Evolutionary conservation across 2,888 invertebrate genomes (phyloP).

Genomic region (Eupithecia dodoneata): DNA sequence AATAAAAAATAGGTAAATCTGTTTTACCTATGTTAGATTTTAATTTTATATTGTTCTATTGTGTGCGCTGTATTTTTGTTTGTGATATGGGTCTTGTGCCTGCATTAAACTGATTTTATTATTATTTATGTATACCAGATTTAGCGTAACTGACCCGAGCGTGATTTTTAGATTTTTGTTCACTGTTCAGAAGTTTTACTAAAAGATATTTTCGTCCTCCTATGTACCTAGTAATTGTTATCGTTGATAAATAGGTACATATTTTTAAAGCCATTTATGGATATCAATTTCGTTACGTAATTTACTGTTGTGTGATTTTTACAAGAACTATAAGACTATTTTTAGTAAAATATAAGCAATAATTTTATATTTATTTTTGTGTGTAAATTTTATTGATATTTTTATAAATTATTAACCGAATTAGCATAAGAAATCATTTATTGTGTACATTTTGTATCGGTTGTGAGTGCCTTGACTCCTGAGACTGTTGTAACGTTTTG

Average conservation of each 20-base stretch:
- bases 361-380: constrained; percentile 27
- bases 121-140: not conserved
- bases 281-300: not conserved
- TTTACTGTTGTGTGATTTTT: not conserved
- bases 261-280: not conserved
- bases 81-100: too few relatives aligned
- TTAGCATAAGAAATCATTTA: not conserved
- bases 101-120: too few relatives aligned
- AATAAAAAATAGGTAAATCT: too few relatives aligned
- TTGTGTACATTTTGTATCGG: constrained; percentile 46
- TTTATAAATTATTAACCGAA: constrained; percentile 12
- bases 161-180: not conserved
- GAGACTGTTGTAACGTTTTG: constrained; percentile 70
- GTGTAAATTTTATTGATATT: constrained; percentile 39
- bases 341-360: constrained; percentile 26
- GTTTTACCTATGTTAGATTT: too few relatives aligned
- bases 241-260: not conserved
- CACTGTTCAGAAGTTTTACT: not conserved
- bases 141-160: not conserved
- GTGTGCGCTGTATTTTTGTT: too few relatives aligned
- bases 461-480: constrained; percentile 66
- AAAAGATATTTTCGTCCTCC: not conserved
- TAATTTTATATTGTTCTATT: too few relatives aligned
- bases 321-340: not conserved
- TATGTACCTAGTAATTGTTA: not conserved